phyloP scores from a whole-genome alignment of 2,113 vertebrate species.

The Chloroceryle aenea region DNA sequence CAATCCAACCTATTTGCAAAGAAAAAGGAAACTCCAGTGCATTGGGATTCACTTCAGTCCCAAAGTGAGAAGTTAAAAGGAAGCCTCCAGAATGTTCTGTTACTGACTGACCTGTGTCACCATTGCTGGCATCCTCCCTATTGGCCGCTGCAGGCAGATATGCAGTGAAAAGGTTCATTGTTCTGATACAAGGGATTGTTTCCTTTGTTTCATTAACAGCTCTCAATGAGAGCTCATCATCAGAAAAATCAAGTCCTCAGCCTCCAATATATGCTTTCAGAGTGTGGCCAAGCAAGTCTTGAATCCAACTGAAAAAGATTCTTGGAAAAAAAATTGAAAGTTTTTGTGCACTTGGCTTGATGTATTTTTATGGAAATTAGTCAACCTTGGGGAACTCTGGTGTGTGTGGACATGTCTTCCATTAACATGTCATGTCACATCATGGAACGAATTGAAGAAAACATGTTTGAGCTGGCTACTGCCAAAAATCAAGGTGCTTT shows the following conservation, averaged over 20 bases:
- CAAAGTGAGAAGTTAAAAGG: not conserved
- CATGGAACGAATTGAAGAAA: not conserved
- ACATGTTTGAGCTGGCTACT: constrained; percentile 7
- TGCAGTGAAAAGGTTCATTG: not conserved
- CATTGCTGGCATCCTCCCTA: not conserved
- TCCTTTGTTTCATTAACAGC: not conserved
- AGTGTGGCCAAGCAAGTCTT: not conserved
- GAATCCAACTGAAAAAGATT: not conserved
- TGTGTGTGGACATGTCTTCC: not conserved
- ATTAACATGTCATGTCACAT: not conserved
- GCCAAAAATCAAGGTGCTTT: constrained; percentile 35
- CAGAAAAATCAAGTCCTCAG: not conserved
- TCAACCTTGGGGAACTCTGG: not conserved
- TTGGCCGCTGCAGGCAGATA: not conserved
- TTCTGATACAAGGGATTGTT: not conserved
- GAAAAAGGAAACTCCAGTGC: not conserved
- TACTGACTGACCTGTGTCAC: not conserved
- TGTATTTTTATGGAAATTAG: not conserved
- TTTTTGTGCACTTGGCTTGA: not conserved
- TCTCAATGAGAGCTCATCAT: not conserved
- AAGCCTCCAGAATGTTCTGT: not conserved
- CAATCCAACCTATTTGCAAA: not conserved
- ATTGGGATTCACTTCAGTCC: not conserved
- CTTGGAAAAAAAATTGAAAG: not conserved
- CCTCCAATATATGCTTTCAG: not conserved